Evolutionary conservation across 2,797 vertebrate species (phyloP).

Genomic region (Notamacropus eugenii): DNA sequence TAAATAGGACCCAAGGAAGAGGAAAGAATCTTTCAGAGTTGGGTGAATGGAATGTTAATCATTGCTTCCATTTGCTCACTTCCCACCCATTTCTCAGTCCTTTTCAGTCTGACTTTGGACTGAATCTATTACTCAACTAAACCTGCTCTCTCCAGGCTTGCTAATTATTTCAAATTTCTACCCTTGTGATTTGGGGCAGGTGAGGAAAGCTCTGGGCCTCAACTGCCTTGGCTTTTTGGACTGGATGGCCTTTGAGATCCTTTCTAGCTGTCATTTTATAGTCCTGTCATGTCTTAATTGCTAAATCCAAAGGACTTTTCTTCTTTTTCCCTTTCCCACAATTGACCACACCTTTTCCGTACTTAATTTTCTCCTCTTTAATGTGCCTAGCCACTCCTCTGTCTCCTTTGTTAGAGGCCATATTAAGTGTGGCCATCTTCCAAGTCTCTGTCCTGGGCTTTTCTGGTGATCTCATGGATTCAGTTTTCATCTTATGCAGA

Average conservation of each 20-base stretch:
- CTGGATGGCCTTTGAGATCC: not conserved
- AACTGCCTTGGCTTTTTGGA: not conserved
- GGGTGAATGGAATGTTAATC: too few species aligned
- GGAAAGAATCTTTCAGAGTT: too few species aligned
- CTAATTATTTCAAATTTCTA: not conserved
- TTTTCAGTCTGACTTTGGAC: not conserved
- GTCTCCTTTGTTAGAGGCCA: not conserved
- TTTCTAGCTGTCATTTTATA: not conserved
- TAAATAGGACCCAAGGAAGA: too few species aligned
- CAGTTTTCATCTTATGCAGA: not conserved
- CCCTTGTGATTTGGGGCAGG: not conserved
- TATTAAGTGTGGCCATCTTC: not conserved
- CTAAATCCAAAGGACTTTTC: not conserved
- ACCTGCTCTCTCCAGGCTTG: not conserved
- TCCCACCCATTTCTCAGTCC: too few species aligned
- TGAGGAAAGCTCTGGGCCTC: not conserved
- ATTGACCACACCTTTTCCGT: not conserved
- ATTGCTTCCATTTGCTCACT: too few species aligned
- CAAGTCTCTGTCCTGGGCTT: not conserved
- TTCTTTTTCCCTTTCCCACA: not conserved
- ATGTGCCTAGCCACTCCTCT: too few species aligned
- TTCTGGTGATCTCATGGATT: not conserved
- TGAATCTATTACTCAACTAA: not conserved
- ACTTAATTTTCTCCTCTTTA: not conserved
- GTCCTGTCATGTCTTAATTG: too few species aligned